phyloP scores from a whole-genome alignment of 2,888 invertebrate species.

The Xanthostigma xanthostigma region DNA sequence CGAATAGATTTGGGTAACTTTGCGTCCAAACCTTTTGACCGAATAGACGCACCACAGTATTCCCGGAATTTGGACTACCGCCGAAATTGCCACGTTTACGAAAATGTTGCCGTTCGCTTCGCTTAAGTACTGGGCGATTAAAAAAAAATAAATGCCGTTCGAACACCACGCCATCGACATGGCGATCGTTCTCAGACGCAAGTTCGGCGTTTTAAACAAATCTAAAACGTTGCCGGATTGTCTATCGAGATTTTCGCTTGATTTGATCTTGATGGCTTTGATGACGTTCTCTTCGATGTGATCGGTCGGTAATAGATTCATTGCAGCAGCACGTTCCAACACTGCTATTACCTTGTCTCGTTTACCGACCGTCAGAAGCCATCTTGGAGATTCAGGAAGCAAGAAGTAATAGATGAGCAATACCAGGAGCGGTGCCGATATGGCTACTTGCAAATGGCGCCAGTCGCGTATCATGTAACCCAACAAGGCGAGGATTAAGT shows the following conservation, averaged over 20 bases:
- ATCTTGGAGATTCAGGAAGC: slow-evolving; percentile 47
- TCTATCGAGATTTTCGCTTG: too few species aligned
- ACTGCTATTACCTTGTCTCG: slow-evolving; percentile 44
- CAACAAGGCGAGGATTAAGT: slow-evolving; percentile 1
- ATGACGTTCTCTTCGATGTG: background rate
- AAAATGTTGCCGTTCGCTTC: slow-evolving; percentile 61
- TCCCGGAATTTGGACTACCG: slow-evolving; percentile 40
- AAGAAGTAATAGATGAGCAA: slow-evolving; percentile 44
- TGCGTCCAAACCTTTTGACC: slow-evolving; percentile 44
- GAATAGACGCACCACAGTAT: slow-evolving; percentile 44
- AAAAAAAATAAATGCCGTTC: slow-evolving; percentile 66
- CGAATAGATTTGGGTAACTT: slow-evolving; percentile 39
- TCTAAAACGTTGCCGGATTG: too few species aligned
- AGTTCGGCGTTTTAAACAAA: too few species aligned
- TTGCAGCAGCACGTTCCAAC: slow-evolving; percentile 40
- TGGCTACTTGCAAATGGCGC: slow-evolving; percentile 45
- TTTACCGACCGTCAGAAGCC: slow-evolving; percentile 49
- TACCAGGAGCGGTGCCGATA: slow-evolving; percentile 48
- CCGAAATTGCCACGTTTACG: slow-evolving; percentile 58
- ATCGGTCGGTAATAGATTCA: slow-evolving; percentile 30
- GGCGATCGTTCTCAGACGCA: too few species aligned
- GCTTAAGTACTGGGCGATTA: slow-evolving; percentile 59
- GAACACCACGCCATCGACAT: slow-evolving; percentile 41
- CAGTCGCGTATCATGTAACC: slow-evolving; percentile 39
- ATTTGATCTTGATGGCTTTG: background rate